Conservation (phyloP, 2,888 invertebrate genomes). For the Aromia moschata region DNA sequence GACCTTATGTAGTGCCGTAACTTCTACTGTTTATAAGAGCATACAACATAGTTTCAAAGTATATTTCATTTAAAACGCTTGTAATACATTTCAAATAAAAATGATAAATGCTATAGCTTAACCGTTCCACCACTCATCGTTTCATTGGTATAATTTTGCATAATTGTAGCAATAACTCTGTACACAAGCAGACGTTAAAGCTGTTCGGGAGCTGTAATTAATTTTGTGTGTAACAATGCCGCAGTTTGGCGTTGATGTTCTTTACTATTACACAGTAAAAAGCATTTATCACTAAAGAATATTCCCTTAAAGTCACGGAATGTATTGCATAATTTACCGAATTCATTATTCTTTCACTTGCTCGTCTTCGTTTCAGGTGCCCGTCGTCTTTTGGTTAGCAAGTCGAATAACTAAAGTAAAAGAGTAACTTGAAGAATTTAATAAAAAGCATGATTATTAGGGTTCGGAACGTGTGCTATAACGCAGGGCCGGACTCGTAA, state of each 20-base stretch:
- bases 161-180: conserved; percentile 13
- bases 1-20: too few species aligned
- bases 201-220: conserved; percentile 14
- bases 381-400: too few species aligned
- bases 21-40: too few species aligned
- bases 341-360: conserved; percentile 17
- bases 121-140: neutral
- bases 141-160: conserved; percentile 8
- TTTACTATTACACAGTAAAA: conserved; percentile 2
- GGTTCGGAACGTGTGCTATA: too few species aligned
- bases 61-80: too few species aligned
- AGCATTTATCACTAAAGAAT: conserved; percentile 23
- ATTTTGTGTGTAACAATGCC: conserved; percentile 18
- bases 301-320: conserved; percentile 24
- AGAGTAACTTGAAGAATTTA: too few species aligned
- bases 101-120: neutral
- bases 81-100: neutral
- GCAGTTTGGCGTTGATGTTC: conserved; percentile 6
- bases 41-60: too few species aligned
- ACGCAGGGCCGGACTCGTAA: too few species aligned
- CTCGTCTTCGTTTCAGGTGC: neutral
- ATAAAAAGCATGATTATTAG: too few species aligned
- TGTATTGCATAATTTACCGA: conserved; percentile 13
- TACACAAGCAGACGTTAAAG: neutral
- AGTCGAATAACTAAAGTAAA: too few species aligned